A percentile compares a stretch with the other conserved stretches of the same genome.
phyloP scores from a whole-genome alignment of 2,888 invertebrate genomes.

The Rhopalosiphum nymphaeae region DNA sequence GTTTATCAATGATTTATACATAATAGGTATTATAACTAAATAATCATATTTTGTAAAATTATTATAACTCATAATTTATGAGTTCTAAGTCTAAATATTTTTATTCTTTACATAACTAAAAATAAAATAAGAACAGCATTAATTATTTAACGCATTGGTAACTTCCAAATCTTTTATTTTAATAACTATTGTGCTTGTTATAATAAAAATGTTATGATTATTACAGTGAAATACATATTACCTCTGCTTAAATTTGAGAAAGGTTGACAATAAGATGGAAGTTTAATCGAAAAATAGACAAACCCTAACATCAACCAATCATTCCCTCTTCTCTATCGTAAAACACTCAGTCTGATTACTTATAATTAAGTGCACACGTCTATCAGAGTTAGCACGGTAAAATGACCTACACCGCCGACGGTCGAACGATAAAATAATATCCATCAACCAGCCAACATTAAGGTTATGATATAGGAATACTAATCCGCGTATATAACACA shows the following conservation, averaged over 20 bases:
- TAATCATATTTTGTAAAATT: not conserved
- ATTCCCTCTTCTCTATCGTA: not conserved
- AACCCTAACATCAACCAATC: not conserved
- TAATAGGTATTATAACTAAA: not conserved
- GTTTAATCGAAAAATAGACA: not conserved
- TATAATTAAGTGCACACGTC: not conserved
- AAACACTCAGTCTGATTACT: not conserved
- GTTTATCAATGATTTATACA: not conserved
- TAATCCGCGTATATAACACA: not conserved
- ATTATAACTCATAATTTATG: no score
- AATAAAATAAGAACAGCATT: not conserved
- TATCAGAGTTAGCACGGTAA: not conserved
- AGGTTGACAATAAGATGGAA: not conserved
- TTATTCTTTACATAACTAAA: not conserved
- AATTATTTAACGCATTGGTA: not conserved
- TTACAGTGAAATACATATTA: not conserved
- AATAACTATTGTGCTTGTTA: no score
- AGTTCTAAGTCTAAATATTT: not conserved
- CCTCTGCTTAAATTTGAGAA: not conserved
- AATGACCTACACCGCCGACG: not conserved
- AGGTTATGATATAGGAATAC: not conserved
- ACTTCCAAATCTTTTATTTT: not conserved
- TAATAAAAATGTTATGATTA: not conserved
- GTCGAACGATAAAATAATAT: conserved; percentile 33
- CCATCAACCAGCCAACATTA: not conserved